Percentiles rank a stretch among this genome's conserved stretches.
Evolutionary conservation across 2,888 invertebrate species (phyloP).

Genomic region (Maniola hyperantus): DNA sequence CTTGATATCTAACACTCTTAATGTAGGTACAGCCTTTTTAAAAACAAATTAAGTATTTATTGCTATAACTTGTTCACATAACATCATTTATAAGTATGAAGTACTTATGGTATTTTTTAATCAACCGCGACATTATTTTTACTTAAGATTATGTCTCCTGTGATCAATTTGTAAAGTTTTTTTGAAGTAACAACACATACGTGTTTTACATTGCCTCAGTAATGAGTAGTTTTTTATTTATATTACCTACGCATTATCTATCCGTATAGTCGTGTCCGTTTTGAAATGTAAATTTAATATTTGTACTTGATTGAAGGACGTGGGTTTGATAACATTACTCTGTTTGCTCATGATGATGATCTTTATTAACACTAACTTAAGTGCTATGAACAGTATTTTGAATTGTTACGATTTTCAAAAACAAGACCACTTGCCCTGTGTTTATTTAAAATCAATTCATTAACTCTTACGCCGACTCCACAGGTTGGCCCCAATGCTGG

Average conservation of each 20-base stretch:
- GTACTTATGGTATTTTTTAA: not conserved
- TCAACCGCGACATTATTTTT: not conserved
- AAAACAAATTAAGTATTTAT: not conserved
- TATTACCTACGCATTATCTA: constrained; percentile 1
- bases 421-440: not conserved
- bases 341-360: constrained; percentile 7
- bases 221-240: constrained; percentile 9
- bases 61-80: not conserved
- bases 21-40: not conserved
- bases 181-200: not conserved
- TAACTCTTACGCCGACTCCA: no score
- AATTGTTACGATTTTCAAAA: not conserved
- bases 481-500: no score
- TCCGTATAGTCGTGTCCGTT: constrained; percentile 1
- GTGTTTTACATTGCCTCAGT: not conserved
- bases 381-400: not conserved
- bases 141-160: not conserved
- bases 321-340: not conserved
- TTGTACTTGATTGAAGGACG: constrained; percentile 2
- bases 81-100: not conserved
- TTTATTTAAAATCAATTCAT: not conserved
- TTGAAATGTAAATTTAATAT: constrained; percentile 12
- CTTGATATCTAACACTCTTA: no score
- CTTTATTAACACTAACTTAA: not conserved
- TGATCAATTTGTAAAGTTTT: constrained; percentile 9